Percentiles rank a stretch among this genome's conserved stretches.
Evolutionary conservation across 2,797 vertebrate genomes (phyloP).

Genomic region (Gallinago nigripennis): DNA sequence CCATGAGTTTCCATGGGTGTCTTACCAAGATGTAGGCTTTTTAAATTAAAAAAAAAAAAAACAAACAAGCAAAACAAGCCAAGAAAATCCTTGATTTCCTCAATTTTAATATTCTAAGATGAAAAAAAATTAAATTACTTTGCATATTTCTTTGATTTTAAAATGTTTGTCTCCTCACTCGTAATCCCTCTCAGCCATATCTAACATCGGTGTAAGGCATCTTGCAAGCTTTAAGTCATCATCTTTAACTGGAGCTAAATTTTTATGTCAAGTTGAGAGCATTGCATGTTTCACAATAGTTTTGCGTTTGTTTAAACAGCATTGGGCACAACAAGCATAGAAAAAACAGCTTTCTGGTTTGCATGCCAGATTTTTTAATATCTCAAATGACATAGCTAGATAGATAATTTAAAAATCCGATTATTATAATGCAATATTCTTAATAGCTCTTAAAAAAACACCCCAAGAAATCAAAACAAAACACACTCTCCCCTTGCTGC

Average conservation of each 20-base stretch:
- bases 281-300: not conserved
- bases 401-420: not conserved
- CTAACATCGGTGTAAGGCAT: not conserved
- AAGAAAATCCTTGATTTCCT: not conserved
- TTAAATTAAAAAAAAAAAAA: not conserved
- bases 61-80: not conserved
- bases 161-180: not conserved
- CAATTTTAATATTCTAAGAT: not conserved
- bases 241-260: slow-evolving; percentile 16
- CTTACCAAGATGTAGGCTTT: not conserved
- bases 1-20: not conserved
- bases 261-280: slow-evolving; percentile 12
- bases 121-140: not conserved
- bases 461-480: not conserved
- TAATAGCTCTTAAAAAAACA: not conserved
- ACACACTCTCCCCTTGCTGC: not conserved
- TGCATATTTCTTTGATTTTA: not conserved
- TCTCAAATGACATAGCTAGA: not conserved
- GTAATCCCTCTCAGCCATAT: not conserved
- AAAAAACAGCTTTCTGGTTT: not conserved
- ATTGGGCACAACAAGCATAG: not conserved
- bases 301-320: not conserved
- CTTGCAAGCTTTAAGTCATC: not conserved
- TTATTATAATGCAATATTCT: not conserved
- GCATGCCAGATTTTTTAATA: not conserved